Base-by-base conservation (phyloP, 2,113 vertebrate genomes). In the Cromileptes altivelis region DNA sequence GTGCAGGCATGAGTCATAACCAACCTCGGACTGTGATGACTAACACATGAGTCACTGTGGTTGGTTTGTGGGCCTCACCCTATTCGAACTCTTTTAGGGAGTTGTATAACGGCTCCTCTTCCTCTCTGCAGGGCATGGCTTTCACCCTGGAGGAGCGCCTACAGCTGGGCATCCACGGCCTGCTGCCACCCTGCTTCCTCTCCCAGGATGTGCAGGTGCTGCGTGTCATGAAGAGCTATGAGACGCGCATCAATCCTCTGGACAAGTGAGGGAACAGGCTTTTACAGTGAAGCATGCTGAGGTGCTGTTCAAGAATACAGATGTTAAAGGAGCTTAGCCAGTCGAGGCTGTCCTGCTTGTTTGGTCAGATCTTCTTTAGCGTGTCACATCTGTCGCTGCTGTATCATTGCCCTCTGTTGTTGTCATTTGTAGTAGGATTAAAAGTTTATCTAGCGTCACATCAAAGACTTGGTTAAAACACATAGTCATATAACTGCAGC, bases 141-240 rank as follows among this genome's bases (percentile, higher is more conserved):
- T 99, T 99, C 89, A 99, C 97, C 0, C 95, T 99, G 85, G 94
- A 99, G 93, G 98, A 99, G 92, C 96, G 98, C 65, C 90, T 97
- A 6, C 98, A 99, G 78, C 95, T 99, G 82, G 98, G 98, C 76
- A 99, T 99, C 92, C 98, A 99, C 0, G 98, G 98, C 80, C 96
- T 99, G 75, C 95, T 99, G 76, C 98, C 98, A 0, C 98, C 98
- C 71, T 99, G 98, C 91, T 99, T 99, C 94, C 94, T 99, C 70
- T 98, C 97, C 70, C 98, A 98, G 95, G 98, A 99, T 0, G 96
- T 99, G 30, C 98, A 99, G 90, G 96, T 97, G 75, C 97, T 99
- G 67, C 96, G 98, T 0, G 97, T 99, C 82, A 96, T 99, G 95
- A 97, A 95, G 91, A 99, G 96, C 95, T 99, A 97, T 0, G 98